A percentile compares a stretch with the other conserved stretches of the same genome.
phyloP scores from a whole-genome alignment of 2,797 vertebrate species.

The Macroramphosus scolopax region DNA sequence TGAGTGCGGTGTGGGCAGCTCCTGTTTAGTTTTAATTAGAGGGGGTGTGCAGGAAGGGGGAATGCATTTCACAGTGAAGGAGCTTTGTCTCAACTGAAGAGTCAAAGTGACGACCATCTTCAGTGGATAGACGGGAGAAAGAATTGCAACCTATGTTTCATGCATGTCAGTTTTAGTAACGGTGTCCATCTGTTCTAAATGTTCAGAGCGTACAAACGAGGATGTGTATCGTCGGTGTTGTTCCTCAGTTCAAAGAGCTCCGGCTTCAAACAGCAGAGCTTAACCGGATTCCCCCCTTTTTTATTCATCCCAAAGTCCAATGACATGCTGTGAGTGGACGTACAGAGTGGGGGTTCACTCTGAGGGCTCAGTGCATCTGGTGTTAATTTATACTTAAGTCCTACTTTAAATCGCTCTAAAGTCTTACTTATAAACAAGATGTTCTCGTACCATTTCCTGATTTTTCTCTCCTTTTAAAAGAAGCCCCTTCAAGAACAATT shows the following conservation, averaged over 20 bases:
- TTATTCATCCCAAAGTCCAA: constrained; percentile 1
- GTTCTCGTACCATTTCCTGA: background rate
- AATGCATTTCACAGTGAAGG: too few species aligned
- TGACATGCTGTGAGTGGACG: background rate
- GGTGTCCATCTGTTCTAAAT: constrained; percentile 9
- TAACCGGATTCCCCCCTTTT: constrained; percentile 9
- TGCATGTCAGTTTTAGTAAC: background rate
- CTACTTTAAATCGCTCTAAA: constrained; percentile 1
- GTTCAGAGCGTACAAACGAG: too few species aligned
- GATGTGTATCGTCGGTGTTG: background rate
- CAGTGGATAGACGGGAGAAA: too few species aligned
- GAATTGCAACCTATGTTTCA: too few species aligned
- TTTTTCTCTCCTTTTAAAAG: constrained; percentile 8
- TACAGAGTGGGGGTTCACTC: background rate
- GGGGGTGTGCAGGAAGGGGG: constrained; percentile 13
- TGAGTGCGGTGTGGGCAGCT: too few species aligned
- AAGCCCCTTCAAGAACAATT: constrained; percentile 5
- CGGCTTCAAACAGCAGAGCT: background rate
- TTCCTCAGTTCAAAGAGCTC: constrained; percentile 4
- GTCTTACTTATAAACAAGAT: too few species aligned
- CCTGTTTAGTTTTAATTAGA: constrained; percentile 73
- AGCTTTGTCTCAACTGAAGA: too few species aligned
- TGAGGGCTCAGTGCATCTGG: background rate
- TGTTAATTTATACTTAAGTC: background rate
- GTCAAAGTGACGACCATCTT: too few species aligned